phyloP scores from a whole-genome alignment of 2,797 vertebrate species.

The Tapera naevia region DNA sequence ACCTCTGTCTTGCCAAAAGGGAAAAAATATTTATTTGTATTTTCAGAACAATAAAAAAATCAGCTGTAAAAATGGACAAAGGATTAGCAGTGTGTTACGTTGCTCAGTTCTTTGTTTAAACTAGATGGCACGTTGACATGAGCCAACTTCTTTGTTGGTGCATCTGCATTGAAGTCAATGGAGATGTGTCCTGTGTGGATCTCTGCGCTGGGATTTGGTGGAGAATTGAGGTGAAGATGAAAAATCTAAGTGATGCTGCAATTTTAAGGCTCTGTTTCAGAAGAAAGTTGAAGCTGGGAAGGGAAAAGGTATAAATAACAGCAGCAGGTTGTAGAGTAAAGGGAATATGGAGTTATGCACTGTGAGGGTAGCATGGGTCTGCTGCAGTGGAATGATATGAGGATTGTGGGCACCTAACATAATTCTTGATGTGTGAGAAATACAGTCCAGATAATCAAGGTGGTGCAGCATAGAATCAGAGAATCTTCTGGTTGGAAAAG shows the following conservation, averaged over 20 bases:
- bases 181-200: neutral
- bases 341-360: neutral
- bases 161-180: neutral
- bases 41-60: neutral
- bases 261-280: neutral
- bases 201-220: neutral
- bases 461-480: too few species aligned
- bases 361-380: neutral
- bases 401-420: neutral
- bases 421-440: neutral
- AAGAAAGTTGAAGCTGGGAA: neutral
- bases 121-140: neutral
- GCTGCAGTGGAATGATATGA: neutral
- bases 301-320: neutral
- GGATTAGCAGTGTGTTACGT: neutral
- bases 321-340: neutral
- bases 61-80: neutral
- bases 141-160: neutral
- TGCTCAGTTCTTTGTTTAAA: neutral
- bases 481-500: too few species aligned
- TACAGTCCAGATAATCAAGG: neutral
- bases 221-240: neutral
- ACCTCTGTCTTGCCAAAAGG: neutral
- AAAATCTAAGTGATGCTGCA: neutral
- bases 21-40: conserved; percentile 4